phyloP scores from a whole-genome alignment of 2,113 vertebrate genomes.

The Rhinogobius similis region DNA sequence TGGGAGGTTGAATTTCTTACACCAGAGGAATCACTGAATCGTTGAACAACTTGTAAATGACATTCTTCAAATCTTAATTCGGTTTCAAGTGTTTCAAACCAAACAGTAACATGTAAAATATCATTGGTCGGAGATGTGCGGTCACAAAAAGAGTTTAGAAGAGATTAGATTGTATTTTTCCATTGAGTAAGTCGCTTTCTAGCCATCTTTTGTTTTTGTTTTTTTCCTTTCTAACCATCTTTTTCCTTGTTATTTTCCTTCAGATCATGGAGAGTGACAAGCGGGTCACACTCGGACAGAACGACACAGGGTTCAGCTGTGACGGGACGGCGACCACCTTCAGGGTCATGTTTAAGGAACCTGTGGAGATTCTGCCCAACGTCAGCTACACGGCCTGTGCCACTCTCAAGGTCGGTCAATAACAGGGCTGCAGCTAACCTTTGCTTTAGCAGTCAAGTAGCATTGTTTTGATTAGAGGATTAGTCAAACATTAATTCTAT shows the following conservation, averaged over 20 bases:
- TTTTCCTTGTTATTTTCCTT: background rate
- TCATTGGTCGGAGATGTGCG: too few relatives aligned
- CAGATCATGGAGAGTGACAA: slow-evolving; percentile 95
- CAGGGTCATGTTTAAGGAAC: slow-evolving; percentile 95
- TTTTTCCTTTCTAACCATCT: background rate
- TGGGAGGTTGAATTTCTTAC: background rate
- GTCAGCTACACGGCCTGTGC: slow-evolving; percentile 94
- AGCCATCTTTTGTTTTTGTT: too few relatives aligned
- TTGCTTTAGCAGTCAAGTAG: too few relatives aligned
- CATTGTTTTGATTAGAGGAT: too few relatives aligned
- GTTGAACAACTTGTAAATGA: background rate
- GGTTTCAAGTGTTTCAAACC: too few relatives aligned
- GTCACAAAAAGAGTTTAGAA: too few relatives aligned
- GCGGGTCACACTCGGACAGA: slow-evolving; percentile 88
- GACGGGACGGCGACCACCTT: slow-evolving; percentile 91
- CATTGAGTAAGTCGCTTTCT: too few relatives aligned
- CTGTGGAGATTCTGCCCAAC: slow-evolving; percentile 89
- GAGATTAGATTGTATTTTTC: too few relatives aligned
- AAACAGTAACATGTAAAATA: background rate
- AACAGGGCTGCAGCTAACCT: background rate
- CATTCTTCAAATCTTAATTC: background rate
- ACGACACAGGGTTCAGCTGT: slow-evolving; percentile 93
- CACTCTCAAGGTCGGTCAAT: slow-evolving; percentile 83
- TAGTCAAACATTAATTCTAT: too few relatives aligned
- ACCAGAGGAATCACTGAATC: background rate